Conservation (phyloP, 2,797 vertebrate species). For the Lagorchestes hirsutus region DNA sequence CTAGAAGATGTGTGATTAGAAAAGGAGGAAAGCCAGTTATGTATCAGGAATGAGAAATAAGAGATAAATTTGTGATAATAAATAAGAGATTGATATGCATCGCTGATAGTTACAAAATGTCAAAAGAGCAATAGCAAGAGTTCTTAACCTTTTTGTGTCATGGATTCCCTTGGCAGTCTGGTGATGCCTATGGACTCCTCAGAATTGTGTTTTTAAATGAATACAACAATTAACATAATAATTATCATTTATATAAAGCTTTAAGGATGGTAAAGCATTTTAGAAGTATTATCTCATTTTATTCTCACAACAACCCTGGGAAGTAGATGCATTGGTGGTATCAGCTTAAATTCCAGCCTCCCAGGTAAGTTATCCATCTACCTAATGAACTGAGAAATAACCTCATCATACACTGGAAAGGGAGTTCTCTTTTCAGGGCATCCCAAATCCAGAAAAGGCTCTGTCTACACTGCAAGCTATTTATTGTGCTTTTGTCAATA, state of each 20-base stretch:
- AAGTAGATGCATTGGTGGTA: background rate
- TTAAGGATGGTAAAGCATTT: background rate
- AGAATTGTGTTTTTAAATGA: background rate
- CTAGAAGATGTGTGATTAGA: too few species aligned
- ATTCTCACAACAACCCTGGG: background rate
- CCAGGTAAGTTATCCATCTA: background rate
- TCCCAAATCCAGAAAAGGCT: background rate
- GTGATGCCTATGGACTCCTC: background rate
- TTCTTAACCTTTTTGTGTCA: too few species aligned
- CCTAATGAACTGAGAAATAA: background rate
- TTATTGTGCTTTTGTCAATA: constrained; percentile 11
- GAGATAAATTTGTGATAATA: too few species aligned
- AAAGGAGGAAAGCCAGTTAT: too few species aligned
- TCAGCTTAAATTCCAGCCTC: background rate
- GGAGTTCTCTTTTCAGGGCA: background rate
- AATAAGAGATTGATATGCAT: too few species aligned
- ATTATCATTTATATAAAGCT: background rate
- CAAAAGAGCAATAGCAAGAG: background rate
- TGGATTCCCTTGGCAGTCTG: background rate
- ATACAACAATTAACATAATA: background rate
- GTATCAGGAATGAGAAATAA: too few species aligned
- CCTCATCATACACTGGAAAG: background rate
- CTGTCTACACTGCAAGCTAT: background rate
- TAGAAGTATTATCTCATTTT: background rate
- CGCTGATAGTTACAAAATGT: background rate